Conservation (phyloP, 2,888 invertebrate species). For the Didymodactylos carnosus region DNA sequence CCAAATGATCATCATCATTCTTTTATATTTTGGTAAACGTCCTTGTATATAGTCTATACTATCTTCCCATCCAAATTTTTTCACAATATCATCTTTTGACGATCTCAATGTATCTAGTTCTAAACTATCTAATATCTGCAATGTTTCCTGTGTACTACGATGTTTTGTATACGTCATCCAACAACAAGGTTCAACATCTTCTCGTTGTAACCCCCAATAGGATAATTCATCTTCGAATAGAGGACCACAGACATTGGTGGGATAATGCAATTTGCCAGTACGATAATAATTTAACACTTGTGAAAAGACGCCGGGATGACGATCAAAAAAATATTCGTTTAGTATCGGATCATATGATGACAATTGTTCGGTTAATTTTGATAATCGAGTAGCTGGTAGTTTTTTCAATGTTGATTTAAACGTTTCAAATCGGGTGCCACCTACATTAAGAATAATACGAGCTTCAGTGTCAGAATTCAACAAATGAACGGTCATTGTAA, state of each 20-base stretch:
- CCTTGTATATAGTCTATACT: neutral
- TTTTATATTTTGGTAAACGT: constrained; percentile 1
- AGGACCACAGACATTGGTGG: constrained; percentile 86
- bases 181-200: constrained; percentile 42
- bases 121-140: constrained; percentile 7
- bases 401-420: constrained; percentile 54
- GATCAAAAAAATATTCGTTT: constrained; percentile 85
- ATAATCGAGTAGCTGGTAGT: constrained; percentile 73
- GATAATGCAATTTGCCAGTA: constrained; percentile 85
- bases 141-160: constrained; percentile 11
- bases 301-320: constrained; percentile 76
- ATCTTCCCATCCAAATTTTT: constrained; percentile 11
- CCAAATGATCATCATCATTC: constrained; percentile 10
- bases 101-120: constrained; percentile 1
- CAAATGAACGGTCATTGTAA: no score
- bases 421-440: constrained; percentile 64
- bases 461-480: neutral
- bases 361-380: constrained; percentile 60
- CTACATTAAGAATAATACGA: constrained; percentile 70
- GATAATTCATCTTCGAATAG: constrained; percentile 87
- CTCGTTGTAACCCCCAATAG: constrained; percentile 89
- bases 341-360: constrained; percentile 90
- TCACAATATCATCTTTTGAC: constrained; percentile 1
- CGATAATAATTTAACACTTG: constrained; percentile 73
- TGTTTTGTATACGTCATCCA: constrained; percentile 15